A percentile compares a stretch with the other conserved stretches of the same genome.
phyloP scores from a whole-genome alignment of 2,888 invertebrate genomes.

The Drosophila longiperda region DNA sequence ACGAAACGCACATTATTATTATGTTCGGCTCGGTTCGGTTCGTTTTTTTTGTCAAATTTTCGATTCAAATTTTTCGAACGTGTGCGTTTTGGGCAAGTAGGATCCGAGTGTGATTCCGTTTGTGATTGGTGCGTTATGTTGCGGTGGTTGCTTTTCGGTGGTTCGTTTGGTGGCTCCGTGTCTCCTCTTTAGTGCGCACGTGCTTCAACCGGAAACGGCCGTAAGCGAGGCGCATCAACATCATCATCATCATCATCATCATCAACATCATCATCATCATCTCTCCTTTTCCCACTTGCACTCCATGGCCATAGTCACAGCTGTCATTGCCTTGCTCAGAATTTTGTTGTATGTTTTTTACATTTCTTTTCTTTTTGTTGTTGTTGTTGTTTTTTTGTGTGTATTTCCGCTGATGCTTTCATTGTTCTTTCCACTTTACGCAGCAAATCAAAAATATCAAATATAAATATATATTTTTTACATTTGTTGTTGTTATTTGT shows the following conservation, averaged over 20 bases:
- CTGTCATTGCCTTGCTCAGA: conserved; percentile 61
- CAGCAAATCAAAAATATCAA: conserved; percentile 67
- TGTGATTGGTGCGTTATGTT: conserved; percentile 54
- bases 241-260: conserved; percentile 27
- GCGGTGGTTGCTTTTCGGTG: conserved; percentile 56
- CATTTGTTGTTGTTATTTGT: conserved; percentile 22
- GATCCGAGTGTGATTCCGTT: conserved; percentile 37
- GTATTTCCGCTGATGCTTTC: conserved; percentile 71
- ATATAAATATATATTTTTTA: conserved; percentile 38
- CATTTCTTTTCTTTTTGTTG: conserved; percentile 43
- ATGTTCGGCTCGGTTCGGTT: conserved; percentile 59
- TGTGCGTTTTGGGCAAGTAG: conserved; percentile 80
- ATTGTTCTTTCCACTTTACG: conserved; percentile 82
- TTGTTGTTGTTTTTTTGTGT: conserved; percentile 49
- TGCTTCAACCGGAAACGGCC: conserved; percentile 84
- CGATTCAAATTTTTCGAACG: conserved; percentile 65
- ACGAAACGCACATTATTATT: conserved; percentile 63
- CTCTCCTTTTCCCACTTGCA: conserved; percentile 43
- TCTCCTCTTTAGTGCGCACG: conserved; percentile 77
- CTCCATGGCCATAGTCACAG: conserved; percentile 26
- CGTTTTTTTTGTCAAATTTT: conserved; percentile 61
- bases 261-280: conserved; percentile 1
- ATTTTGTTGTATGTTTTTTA: conserved; percentile 47
- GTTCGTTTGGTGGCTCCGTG: conserved; percentile 38
- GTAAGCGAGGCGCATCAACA: conserved; percentile 79